These are phyloP conservation scores for Apus apus DNA, from an alignment of 2,113 vertebrate species.

Conservation along the genomic window DNA sequence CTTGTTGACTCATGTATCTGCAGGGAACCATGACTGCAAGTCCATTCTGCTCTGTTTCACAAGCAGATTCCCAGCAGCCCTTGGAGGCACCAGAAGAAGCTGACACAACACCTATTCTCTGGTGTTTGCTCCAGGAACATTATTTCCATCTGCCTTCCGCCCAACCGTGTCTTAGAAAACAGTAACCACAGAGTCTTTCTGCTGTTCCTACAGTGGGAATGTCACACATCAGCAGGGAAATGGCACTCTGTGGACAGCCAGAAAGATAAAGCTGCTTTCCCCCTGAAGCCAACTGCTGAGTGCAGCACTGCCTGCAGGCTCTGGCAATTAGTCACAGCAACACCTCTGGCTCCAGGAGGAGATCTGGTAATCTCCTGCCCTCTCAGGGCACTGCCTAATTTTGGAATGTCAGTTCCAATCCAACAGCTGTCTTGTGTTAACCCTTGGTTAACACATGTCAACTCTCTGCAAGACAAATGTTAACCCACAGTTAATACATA, in stretches of 20 bases:
- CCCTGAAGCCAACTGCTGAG: neutral
- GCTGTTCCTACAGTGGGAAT: neutral
- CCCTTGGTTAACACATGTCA: neutral
- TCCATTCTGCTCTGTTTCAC: neutral
- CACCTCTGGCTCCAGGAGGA: neutral
- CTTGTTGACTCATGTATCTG: neutral
- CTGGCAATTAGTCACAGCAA: neutral
- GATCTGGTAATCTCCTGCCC: neutral
- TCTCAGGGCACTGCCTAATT: neutral
- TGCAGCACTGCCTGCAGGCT: neutral
- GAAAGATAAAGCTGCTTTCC: neutral
- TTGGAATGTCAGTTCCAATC: neutral
- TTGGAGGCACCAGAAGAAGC: neutral
- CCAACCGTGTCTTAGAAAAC: neutral
- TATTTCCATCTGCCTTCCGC: neutral
- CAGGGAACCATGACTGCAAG: neutral
- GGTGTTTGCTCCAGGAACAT: neutral
- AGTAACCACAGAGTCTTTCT: accelerated
- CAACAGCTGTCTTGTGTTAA: neutral
- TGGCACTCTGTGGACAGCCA: neutral
- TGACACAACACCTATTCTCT: neutral
- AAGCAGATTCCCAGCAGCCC: neutral
- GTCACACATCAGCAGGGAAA: neutral
- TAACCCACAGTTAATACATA: neutral
- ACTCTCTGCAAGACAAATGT: neutral